Base-by-base conservation (phyloP, 2,113 vertebrate genomes). In the Melospiza melodia region DNA sequence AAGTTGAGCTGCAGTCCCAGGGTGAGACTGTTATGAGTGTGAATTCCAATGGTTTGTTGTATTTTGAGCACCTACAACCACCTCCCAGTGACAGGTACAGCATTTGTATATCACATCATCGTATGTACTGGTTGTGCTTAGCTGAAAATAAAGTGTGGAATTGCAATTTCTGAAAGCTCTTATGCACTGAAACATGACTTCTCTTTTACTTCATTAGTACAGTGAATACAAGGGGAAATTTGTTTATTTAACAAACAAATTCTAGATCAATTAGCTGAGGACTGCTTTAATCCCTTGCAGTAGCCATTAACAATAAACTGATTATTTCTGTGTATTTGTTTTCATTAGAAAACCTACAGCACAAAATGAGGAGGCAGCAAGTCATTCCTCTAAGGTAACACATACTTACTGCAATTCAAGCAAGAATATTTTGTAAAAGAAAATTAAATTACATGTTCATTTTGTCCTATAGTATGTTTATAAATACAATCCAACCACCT, bases 51-150 rank as follows among this genome's bases (percentile, higher is more conserved):
- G 98, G 98, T 21, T 97, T 98, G 44, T 97, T 99, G 59, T 98
- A 98, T 97, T 99, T 99, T 71, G 99, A 99, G 91, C 97, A 98
- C 21, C 94, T 98, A 30, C 98, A 96, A 72, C 89, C 93, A 81
- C 97, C 95, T 81, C 95, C 95, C 28, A 97, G 97, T 97, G 98
- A 97, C 83, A 95, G 96, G 95, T 96, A 96, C 72, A 89, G 81
- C 79, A 89, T 84, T 43, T 80, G 22, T 80, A 12, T 80, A 4
- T 77, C 6, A 3, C 37, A 27, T 49, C 5, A 0, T 73, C 15
- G 4, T 82, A 46, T 35, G 17, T 69, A 35, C 24, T 82, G 31
- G 37, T 80, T 72, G 19, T 79, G 11, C 33, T 74, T 37, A 90
- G 69, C 43, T 89, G 66, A 73, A 82, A 41, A 51, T 37, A 73